Evolutionary conservation across 2,797 vertebrate species (phyloP).

Genomic region (Mormyrus proboscirostris): DNA sequence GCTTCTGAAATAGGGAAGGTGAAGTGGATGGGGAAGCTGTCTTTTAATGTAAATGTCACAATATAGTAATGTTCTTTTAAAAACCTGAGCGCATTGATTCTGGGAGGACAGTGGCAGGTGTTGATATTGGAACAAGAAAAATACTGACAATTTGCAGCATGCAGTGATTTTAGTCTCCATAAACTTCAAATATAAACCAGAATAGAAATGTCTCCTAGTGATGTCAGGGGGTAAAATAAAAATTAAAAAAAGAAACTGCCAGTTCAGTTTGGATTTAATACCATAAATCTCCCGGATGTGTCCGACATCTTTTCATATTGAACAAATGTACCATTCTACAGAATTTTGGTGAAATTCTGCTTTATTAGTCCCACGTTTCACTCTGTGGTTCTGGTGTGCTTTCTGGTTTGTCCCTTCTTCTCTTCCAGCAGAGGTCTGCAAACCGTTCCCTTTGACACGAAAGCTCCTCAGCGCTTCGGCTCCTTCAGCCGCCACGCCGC

Average conservation of each 20-base stretch:
- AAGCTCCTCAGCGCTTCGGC: neutral
- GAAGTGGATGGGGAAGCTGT: neutral
- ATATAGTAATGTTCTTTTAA: neutral
- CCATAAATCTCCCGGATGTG: neutral
- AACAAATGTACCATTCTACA: neutral
- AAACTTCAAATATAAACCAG: neutral
- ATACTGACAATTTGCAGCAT: neutral
- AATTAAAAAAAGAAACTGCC: neutral
- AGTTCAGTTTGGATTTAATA: slow-evolving; percentile 6
- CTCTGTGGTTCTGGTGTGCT: neutral
- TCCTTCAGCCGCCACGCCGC: neutral
- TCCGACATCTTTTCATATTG: neutral
- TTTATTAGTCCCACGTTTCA: neutral
- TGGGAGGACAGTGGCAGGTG: neutral
- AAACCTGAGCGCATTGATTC: neutral
- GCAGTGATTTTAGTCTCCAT: neutral
- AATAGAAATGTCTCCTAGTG: neutral
- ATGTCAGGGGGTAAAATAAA: neutral
- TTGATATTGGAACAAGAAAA: slow-evolving; percentile 10
- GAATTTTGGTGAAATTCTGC: neutral
- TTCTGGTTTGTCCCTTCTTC: neutral
- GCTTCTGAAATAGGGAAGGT: neutral
- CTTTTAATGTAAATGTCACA: slow-evolving; percentile 10
- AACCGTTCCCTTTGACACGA: neutral
- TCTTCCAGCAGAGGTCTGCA: neutral